These are phyloP conservation scores for Pycnomerus fuliginosus DNA, from an alignment of 2,888 invertebrate species.

Conservation along the genomic window DNA sequence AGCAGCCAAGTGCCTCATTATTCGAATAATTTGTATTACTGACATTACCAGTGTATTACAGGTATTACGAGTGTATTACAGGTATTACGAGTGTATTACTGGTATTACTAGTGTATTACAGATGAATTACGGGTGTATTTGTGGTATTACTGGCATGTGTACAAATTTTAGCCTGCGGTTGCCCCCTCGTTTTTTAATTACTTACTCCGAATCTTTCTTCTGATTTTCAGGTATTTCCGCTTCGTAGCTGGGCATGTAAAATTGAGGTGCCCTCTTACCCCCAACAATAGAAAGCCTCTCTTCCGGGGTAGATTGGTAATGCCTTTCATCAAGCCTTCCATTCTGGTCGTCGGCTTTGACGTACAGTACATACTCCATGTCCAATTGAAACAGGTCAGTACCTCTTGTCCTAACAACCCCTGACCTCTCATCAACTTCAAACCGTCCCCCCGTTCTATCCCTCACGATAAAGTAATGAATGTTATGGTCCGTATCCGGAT, in stretches of 20 bases:
- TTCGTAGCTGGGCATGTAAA: slow-evolving; percentile 92
- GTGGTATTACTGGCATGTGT: too few species aligned
- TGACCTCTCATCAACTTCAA: slow-evolving; percentile 72
- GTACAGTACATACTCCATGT: slow-evolving; percentile 95
- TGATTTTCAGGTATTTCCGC: slow-evolving; percentile 96
- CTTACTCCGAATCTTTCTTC: slow-evolving; percentile 96
- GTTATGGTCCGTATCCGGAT: slow-evolving; percentile 95
- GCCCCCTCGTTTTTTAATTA: too few species aligned
- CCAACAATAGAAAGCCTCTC: slow-evolving; percentile 92
- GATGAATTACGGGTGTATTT: too few species aligned
- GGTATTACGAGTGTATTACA: too few species aligned
- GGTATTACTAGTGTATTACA: too few species aligned
- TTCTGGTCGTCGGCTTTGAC: slow-evolving; percentile 96
- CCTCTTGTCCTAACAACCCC: slow-evolving; percentile 91
- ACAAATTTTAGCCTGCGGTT: too few species aligned
- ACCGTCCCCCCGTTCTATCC: slow-evolving; percentile 75
- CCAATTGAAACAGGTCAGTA: slow-evolving; percentile 88
- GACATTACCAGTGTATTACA: too few species aligned
- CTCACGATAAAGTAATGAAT: slow-evolving; percentile 95
- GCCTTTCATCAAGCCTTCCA: slow-evolving; percentile 85
- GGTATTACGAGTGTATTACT: too few species aligned
- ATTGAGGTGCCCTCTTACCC: slow-evolving; percentile 97
- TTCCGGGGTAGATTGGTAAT: slow-evolving; percentile 89
- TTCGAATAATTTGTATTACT: too few species aligned
- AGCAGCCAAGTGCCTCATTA: too few species aligned